These are phyloP conservation scores for Philhelius pedissequus DNA, from an alignment of 2,888 invertebrate species.

Conservation along the genomic window DNA sequence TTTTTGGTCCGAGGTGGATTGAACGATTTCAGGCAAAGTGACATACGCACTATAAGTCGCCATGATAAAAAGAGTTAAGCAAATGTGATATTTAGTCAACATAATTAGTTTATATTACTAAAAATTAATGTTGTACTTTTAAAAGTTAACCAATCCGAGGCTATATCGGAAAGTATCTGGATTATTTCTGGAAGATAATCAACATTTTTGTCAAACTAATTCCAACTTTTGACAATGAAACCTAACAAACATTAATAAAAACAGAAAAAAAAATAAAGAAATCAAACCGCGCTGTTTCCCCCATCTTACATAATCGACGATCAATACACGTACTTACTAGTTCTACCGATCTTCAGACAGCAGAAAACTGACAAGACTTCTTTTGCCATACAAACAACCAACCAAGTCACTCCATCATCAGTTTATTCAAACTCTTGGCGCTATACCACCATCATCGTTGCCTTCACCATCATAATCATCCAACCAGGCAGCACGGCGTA, in stretches of 20 bases:
- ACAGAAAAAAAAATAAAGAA: neutral
- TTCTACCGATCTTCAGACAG: constrained; percentile 25
- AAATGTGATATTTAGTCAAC: too few relatives aligned
- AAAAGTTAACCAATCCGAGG: too few relatives aligned
- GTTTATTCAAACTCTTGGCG: constrained; percentile 35
- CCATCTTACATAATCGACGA: constrained; percentile 34
- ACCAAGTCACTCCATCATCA: constrained; percentile 37
- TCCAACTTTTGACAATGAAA: constrained; percentile 38
- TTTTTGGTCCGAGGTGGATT: too few relatives aligned
- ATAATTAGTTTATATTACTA: too few relatives aligned
- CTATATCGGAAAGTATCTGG: too few relatives aligned
- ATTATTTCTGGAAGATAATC: too few relatives aligned
- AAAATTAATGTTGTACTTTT: too few relatives aligned
- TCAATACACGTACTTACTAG: constrained; percentile 4
- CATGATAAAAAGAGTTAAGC: too few relatives aligned
- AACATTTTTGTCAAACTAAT: neutral
- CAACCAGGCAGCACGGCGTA: neutral
- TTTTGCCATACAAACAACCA: constrained; percentile 26
- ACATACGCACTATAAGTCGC: too few relatives aligned
- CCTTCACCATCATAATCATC: neutral
- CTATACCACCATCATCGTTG: constrained; percentile 11
- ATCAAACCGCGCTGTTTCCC: neutral
- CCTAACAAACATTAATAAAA: constrained; percentile 19
- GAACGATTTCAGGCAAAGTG: too few relatives aligned
- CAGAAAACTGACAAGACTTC: neutral